Percentiles rank a stretch among this genome's conserved stretches.
Evolutionary conservation across 2,797 vertebrate genomes (phyloP).

Genomic region (Neoniphon sammara): DNA sequence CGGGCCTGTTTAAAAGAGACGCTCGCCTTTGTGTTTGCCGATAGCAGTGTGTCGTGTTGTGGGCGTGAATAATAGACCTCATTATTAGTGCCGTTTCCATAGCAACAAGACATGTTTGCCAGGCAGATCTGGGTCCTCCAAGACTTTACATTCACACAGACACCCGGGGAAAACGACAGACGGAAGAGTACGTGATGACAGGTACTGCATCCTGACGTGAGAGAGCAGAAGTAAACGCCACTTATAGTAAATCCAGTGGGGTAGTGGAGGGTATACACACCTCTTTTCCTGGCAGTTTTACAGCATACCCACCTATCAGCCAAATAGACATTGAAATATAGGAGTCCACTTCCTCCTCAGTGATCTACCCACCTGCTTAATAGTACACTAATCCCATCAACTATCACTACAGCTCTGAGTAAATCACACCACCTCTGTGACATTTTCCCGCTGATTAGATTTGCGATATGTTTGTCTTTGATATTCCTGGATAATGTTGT

Average conservation of each 20-base stretch:
- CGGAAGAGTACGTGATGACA: conserved; percentile 34
- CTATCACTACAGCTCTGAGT: no score
- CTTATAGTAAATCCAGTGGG: neutral
- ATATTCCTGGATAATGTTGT: neutral
- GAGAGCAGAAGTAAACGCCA: neutral
- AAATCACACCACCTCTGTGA: neutral
- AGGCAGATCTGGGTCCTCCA: conserved; percentile 46
- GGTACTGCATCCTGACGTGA: conserved; percentile 3
- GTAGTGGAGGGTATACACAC: no score
- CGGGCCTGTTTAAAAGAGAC: conserved; percentile 40
- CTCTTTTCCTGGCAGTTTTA: no score
- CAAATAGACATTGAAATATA: no score
- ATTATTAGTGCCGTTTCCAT: conserved; percentile 77
- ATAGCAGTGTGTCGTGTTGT: conserved; percentile 46
- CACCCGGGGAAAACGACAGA: conserved; percentile 24
- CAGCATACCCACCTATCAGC: no score
- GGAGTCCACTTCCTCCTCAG: no score
- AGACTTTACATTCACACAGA: conserved; percentile 47
- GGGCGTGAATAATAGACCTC: conserved; percentile 65
- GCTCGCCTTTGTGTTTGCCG: conserved; percentile 61
- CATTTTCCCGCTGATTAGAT: neutral
- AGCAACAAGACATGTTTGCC: conserved; percentile 69
- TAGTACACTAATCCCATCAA: no score
- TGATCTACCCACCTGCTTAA: no score
- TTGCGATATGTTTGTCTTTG: neutral